Percentiles rank a stretch among this genome's conserved stretches.
Evolutionary conservation across 2,113 vertebrate genomes (phyloP).

Genomic region (Fulmarus glacialis): DNA sequence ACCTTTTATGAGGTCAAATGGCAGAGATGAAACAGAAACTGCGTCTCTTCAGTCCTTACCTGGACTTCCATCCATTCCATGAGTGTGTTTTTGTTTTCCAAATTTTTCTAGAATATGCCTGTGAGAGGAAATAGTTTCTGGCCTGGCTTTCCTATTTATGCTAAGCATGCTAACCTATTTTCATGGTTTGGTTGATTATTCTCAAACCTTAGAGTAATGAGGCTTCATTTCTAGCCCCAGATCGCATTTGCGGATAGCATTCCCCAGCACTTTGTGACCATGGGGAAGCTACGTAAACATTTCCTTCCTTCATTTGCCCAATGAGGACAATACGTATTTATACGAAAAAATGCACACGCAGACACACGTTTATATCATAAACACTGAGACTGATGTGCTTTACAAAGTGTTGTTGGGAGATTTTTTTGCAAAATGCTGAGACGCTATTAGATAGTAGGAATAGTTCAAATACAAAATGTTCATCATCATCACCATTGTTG

Average conservation of each 20-base stretch:
- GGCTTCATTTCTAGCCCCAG: background rate
- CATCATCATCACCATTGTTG: background rate
- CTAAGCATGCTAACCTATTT: background rate
- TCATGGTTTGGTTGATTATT: background rate
- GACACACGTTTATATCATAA: background rate
- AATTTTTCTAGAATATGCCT: background rate
- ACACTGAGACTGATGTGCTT: background rate
- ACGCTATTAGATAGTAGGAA: background rate
- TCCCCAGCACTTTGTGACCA: background rate
- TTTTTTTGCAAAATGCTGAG: background rate
- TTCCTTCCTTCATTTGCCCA: background rate
- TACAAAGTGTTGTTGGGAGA: background rate
- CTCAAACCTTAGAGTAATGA: background rate
- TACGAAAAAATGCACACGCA: background rate
- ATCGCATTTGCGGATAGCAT: background rate
- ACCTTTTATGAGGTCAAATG: background rate
- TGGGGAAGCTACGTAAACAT: background rate
- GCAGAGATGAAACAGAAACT: background rate
- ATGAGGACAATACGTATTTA: background rate
- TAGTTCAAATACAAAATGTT: background rate
- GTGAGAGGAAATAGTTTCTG: background rate
- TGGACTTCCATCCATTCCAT: background rate
- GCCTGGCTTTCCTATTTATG: background rate
- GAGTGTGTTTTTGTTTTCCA: background rate
- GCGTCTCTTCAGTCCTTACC: background rate